phyloP scores from a whole-genome alignment of 2,797 vertebrate genomes.

The Luscinia luscinia region DNA sequence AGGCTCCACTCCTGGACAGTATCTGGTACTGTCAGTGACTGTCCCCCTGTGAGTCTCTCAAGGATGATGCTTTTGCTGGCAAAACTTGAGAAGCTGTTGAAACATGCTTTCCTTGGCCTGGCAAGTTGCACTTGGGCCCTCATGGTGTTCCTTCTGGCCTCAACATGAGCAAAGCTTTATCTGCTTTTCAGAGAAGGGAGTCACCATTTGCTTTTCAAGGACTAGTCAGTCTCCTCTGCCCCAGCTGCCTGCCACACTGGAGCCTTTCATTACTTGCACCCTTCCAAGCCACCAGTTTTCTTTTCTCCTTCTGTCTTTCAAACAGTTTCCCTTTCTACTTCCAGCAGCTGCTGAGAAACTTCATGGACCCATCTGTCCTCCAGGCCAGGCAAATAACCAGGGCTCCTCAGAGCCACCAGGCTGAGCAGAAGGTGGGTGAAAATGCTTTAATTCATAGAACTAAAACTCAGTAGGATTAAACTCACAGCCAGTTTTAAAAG shows the following conservation, averaged over 20 bases:
- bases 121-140: neutral
- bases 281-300: neutral
- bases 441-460: neutral
- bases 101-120: neutral
- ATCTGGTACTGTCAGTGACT: slow-evolving; percentile 11
- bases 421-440: neutral
- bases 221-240: neutral
- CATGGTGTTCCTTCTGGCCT: neutral
- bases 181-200: neutral
- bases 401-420: neutral
- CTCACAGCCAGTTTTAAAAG: neutral
- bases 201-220: neutral
- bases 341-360: neutral
- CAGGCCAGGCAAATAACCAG: neutral
- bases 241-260: neutral
- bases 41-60: neutral
- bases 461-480: neutral
- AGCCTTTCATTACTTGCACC: neutral
- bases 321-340: neutral
- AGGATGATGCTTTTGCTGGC: neutral
- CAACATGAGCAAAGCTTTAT: neutral
- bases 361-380: neutral
- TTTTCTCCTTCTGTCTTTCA: slow-evolving; percentile 1
- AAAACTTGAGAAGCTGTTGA: neutral
- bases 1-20: neutral